Base-by-base conservation (phyloP, 1,140 invertebrate genomes). In the Cotesia vestalis region DNA sequence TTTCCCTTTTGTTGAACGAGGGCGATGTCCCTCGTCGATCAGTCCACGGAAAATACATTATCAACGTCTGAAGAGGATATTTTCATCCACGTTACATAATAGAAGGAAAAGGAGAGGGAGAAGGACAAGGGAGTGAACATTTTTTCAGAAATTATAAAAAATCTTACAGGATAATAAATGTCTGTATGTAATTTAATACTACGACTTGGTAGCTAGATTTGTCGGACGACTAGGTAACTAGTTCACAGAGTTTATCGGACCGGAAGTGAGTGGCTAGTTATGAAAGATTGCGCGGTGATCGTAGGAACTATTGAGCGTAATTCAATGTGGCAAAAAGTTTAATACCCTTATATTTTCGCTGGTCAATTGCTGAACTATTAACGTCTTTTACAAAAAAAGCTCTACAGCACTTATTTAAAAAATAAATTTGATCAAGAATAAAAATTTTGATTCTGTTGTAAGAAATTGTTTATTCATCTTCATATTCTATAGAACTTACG, bases 1-100 rank as follows among this genome's bases (percentile, higher is more conserved):
- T 83, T 83, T 82, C 63, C 73, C 76, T 76, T 80, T 75, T 72
- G 76, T 66, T 73, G 63, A 67, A 69, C 51, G 51, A 53, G 51
- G 35, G 69, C 61, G 40, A 55, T n/a, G 34, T 59, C 52, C 53
- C 35, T 14, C 2, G 52, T 59, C 66, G 66, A 67, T 67, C 46
- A 8, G 36, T 69, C 14, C 69, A 71, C 12, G 52, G 53, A 77
- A 77, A 78, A 73, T 77, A 63, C 78, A 71, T 80, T 79, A 79
- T 78, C 76, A 70, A 27, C 27, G 66, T 35, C 51, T 55, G 20
- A 8, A 66, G 46, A 40, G 20, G 17, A 20, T 59, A 17, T 59
- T 59, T 27, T 20, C 20, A 27, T 8, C 8, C 35, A 34, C n/a
- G 36, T 36, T 4, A 3, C 3, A 27, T 2, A 27, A 27, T 27